A percentile compares a stretch with the other conserved stretches of the same genome.
phyloP scores from a whole-genome alignment of 2,797 vertebrate genomes.

The Myotis pilosus region DNA sequence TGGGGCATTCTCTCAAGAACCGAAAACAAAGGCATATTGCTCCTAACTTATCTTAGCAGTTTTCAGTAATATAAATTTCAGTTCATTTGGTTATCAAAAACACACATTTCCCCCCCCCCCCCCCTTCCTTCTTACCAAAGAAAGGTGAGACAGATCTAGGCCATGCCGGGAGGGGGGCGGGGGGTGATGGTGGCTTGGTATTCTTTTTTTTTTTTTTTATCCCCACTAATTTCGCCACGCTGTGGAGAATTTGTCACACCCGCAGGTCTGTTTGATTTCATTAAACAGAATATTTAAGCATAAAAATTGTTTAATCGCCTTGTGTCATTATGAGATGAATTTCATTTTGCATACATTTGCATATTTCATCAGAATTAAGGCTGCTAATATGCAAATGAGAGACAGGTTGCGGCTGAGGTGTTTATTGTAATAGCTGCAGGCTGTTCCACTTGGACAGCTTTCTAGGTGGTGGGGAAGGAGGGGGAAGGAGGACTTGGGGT shows the following conservation, averaged over 20 bases:
- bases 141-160: constrained; percentile 73
- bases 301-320: constrained; percentile 99
- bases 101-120: constrained; percentile 29
- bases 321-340: constrained; percentile 99
- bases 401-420: constrained; percentile 95
- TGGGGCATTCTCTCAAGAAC: not conserved
- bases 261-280: constrained; percentile 97
- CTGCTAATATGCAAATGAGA: constrained; percentile 94
- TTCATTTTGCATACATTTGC: constrained; percentile 99
- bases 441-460: constrained; percentile 90
- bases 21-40: constrained; percentile 72
- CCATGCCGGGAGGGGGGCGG: not conserved
- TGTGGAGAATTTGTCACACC: constrained; percentile 93
- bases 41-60: constrained; percentile 78
- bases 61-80: constrained; percentile 79
- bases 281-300: constrained; percentile 99
- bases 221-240: constrained; percentile 91
- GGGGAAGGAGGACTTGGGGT: constrained; percentile 57
- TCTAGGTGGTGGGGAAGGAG: constrained; percentile 82
- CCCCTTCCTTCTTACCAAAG: constrained; percentile 26
- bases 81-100: constrained; percentile 79
- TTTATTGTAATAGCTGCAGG: constrained; percentile 96
- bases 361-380: constrained; percentile 95
- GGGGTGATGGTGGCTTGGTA: constrained; percentile 41
- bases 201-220: constrained; percentile 81